A percentile compares a stretch with the other conserved stretches of the same genome.
These are phyloP conservation scores for Synergus japonicus DNA, from an alignment of 2,888 invertebrate species.

Conservation along the genomic window DNA sequence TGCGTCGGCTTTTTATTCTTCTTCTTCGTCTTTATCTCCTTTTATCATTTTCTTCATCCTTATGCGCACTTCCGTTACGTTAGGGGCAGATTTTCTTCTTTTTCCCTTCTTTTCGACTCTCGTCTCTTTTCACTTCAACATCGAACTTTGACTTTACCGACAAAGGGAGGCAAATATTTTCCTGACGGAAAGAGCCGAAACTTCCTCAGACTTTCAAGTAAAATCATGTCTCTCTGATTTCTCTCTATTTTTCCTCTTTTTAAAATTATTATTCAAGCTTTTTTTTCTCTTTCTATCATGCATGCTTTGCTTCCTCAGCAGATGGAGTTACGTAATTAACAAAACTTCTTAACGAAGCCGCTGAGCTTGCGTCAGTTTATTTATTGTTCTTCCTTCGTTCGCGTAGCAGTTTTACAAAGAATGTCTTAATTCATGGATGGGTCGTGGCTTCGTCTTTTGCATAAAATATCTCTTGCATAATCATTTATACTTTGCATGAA, in stretches of 20 bases:
- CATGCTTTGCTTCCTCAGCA: background rate
- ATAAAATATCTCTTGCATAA: conserved; percentile 24
- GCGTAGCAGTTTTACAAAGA: background rate
- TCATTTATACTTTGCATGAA: background rate
- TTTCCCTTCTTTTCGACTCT: conserved; percentile 18
- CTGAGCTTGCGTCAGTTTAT: conserved; percentile 11
- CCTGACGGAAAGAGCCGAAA: conserved; percentile 16
- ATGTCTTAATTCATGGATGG: background rate
- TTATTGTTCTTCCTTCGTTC: conserved; percentile 1
- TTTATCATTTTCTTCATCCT: conserved; percentile 8
- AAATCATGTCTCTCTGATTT: conserved; percentile 3
- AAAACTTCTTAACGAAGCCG: background rate
- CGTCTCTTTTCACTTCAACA: conserved; percentile 27
- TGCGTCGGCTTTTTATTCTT: conserved; percentile 46
- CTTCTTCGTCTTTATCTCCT: background rate
- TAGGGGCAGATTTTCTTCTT: conserved; percentile 9
- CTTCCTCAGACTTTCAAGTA: conserved; percentile 12
- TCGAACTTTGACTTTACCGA: conserved; percentile 37
- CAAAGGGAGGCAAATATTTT: conserved; percentile 33
- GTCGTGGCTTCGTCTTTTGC: background rate
- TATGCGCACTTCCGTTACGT: conserved; percentile 28
- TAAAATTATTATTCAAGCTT: background rate
- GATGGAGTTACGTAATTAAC: conserved; percentile 7
- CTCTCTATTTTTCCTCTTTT: background rate
- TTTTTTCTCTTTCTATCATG: background rate